Percentiles rank a stretch among this genome's conserved stretches.
phyloP scores from a whole-genome alignment of 2,113 vertebrate genomes.

The Microcebus tavaratra region DNA sequence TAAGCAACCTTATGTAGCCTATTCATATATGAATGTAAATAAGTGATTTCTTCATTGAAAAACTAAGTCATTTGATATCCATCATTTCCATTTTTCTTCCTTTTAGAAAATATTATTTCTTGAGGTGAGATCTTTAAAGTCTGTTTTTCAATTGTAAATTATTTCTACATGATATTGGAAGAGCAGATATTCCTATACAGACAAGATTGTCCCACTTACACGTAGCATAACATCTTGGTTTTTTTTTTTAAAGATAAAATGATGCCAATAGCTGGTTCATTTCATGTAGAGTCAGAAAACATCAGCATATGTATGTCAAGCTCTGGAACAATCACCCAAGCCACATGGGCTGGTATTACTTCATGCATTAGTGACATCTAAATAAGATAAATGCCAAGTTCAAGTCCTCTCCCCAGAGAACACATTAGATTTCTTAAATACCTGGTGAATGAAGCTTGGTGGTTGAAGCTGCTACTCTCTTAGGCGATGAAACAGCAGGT shows the following conservation, averaged over 20 bases:
- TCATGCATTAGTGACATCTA: slow-evolving; percentile 33
- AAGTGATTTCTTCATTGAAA: neutral
- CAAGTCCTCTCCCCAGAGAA: slow-evolving; percentile 6
- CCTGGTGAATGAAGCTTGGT: slow-evolving; percentile 93
- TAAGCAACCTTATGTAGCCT: neutral
- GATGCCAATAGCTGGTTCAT: neutral
- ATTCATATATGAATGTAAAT: neutral
- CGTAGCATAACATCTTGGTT: neutral
- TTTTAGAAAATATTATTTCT: slow-evolving; percentile 3
- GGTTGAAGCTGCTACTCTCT: slow-evolving; percentile 86
- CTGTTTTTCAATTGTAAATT: neutral
- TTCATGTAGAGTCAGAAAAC: slow-evolving; percentile 32
- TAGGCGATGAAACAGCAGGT: slow-evolving; percentile 88
- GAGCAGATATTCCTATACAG: neutral
- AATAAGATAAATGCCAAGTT: slow-evolving; percentile 9
- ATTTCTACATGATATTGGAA: neutral
- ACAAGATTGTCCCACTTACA: neutral
- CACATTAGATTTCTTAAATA: slow-evolving; percentile 75
- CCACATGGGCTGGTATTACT: neutral
- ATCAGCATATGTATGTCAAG: neutral
- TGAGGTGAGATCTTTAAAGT: slow-evolving; percentile 12
- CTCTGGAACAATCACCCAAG: neutral
- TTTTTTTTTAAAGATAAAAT: slow-evolving; percentile 38
- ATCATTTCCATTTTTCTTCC: neutral
- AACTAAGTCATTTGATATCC: neutral